Conservation (phyloP, 2,888 invertebrate genomes). For the Hyposoter dolosus region DNA sequence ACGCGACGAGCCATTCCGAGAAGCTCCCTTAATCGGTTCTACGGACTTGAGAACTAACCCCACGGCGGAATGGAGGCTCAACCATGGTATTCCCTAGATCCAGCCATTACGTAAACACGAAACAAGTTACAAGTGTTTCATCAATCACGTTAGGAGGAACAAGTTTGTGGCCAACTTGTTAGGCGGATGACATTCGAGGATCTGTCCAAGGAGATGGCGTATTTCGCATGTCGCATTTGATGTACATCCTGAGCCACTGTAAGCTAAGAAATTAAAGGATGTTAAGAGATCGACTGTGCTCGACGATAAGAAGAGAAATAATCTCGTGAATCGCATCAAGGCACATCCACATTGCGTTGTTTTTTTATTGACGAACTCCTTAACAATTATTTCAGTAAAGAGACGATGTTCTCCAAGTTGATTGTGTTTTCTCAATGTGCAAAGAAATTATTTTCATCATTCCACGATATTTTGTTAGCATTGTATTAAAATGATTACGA, state of each 20-base stretch:
- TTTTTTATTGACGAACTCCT: too few species aligned
- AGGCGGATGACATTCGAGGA: slow-evolving; percentile 72
- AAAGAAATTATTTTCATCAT: not conserved
- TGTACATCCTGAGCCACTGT: slow-evolving; percentile 1
- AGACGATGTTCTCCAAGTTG: not conserved
- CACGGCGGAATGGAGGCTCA: not conserved
- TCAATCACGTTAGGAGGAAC: slow-evolving; percentile 80
- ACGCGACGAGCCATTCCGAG: slow-evolving; percentile 10
- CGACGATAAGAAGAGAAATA: not conserved
- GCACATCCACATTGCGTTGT: not conserved
- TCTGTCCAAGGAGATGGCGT: slow-evolving; percentile 18
- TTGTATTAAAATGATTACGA: not conserved
- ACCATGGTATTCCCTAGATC: slow-evolving; percentile 29
- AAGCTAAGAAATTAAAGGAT: slow-evolving; percentile 37
- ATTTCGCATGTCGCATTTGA: slow-evolving; percentile 37
- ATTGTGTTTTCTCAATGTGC: not conserved
- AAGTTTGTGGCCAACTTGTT: slow-evolving; percentile 78
- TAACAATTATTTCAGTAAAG: not conserved
- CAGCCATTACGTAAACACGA: slow-evolving; percentile 79
- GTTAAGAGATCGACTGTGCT: slow-evolving; percentile 52
- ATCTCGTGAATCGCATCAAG: slow-evolving; percentile 4
- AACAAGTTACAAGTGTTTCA: slow-evolving; percentile 80
- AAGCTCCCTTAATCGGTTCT: slow-evolving; percentile 50
- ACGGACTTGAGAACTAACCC: slow-evolving; percentile 27
- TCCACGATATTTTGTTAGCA: not conserved